These are phyloP conservation scores for mouse (Mus musculus) DNA, from an alignment of 2,113 vertebrate species.

Conservation along the genomic window GRCm39 chr2:80382501-80383000, in stretches of 20 bases:
- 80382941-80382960: background rate
- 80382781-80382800: no score
- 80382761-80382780: no score
- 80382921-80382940: background rate
- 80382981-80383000: background rate
- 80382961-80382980: constrained; percentile 53
- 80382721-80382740: background rate
- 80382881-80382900: background rate
- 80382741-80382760: background rate
- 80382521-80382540: no score
- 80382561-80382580: no score
- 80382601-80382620: background rate
- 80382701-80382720: background rate
- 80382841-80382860: no score
- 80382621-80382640: background rate
- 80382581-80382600: background rate
- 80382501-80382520: no score
- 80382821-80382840: no score
- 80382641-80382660: background rate
- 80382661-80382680: background rate
- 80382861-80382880: background rate
- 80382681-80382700: background rate
- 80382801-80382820: no score
- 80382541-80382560: no score
- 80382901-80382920: constrained; percentile 32